Conservation (phyloP, 2,888 invertebrate genomes). For the Rapana venosa region DNA sequence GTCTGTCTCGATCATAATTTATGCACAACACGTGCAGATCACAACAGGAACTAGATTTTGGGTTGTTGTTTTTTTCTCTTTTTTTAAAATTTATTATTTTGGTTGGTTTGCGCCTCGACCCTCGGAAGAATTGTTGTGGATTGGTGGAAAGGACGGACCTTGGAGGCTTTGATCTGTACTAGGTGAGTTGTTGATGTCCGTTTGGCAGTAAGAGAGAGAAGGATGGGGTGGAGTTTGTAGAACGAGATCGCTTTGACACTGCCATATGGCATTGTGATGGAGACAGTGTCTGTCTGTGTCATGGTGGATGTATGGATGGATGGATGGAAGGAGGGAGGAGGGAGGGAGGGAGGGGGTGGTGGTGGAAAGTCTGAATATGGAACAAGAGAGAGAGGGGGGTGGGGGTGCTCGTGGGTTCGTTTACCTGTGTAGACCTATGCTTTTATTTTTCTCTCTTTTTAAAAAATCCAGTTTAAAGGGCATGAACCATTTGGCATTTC, state of each 20-base stretch:
- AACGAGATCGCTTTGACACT: neutral
- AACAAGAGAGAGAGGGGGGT: neutral
- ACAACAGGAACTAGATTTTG: neutral
- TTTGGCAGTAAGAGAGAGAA: neutral
- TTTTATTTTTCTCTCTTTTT: too few relatives aligned
- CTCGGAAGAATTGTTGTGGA: neutral
- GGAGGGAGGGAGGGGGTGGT: too few relatives aligned
- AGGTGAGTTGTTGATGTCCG: neutral
- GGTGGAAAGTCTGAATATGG: too few relatives aligned
- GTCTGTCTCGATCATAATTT: constrained; percentile 16
- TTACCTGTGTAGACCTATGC: too few relatives aligned
- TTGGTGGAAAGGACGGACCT: neutral
- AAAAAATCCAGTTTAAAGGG: too few relatives aligned
- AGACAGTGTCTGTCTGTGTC: too few relatives aligned
- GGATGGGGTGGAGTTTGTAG: neutral
- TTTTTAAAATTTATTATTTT: too few relatives aligned
- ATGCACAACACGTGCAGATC: constrained; percentile 14
- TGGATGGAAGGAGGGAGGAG: neutral
- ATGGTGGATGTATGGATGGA: too few relatives aligned
- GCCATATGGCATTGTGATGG: neutral
- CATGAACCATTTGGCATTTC: too few relatives aligned
- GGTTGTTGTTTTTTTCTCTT: too few relatives aligned
- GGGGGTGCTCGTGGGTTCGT: neutral
- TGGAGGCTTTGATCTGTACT: neutral
- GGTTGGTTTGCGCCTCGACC: too few relatives aligned